A percentile compares a stretch with the other conserved stretches of the same genome.
These are phyloP conservation scores for Platyscelio sp. DNA, from an alignment of 2,888 invertebrate species.

Conservation along the genomic window DNA sequence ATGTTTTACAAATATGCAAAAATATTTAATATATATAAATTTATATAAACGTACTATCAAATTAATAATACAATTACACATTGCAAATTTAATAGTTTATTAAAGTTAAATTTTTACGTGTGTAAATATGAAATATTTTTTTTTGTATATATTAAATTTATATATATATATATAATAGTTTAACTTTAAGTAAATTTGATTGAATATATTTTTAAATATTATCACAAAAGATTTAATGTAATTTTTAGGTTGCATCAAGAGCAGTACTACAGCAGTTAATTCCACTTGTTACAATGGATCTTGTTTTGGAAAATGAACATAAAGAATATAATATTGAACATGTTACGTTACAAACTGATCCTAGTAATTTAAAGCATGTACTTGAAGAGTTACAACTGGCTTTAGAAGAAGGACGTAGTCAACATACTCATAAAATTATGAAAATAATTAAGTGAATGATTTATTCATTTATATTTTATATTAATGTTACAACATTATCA, in stretches of 20 bases:
- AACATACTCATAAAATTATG: conserved; percentile 87
- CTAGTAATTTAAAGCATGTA: conserved; percentile 87
- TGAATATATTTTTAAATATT: too few relatives aligned
- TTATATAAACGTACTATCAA: too few relatives aligned
- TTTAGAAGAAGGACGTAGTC: conserved; percentile 87
- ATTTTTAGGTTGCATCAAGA: conserved; percentile 87
- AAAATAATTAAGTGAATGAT: conserved; percentile 78
- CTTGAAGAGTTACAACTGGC: conserved; percentile 87
- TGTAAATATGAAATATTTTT: not conserved
- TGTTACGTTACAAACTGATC: conserved; percentile 86
- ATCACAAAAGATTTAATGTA: too few relatives aligned
- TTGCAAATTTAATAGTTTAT: too few relatives aligned
- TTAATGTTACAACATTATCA: too few relatives aligned
- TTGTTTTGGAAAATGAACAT: conserved; percentile 85
- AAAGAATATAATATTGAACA: conserved; percentile 79
- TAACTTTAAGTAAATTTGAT: not conserved
- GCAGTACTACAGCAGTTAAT: conserved; percentile 87
- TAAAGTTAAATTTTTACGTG: too few relatives aligned
- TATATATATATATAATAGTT: not conserved
- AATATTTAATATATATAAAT: too few relatives aligned
- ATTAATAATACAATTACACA: too few relatives aligned
- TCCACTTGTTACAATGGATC: conserved; percentile 88
- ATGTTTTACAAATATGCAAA: too few relatives aligned
- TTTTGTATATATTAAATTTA: not conserved
- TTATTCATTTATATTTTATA: too few relatives aligned